A percentile compares a stretch with the other conserved stretches of the same genome.
These are phyloP conservation scores for Fulica atra DNA, from an alignment of 2,113 vertebrate species.

Conservation along the genomic window DNA sequence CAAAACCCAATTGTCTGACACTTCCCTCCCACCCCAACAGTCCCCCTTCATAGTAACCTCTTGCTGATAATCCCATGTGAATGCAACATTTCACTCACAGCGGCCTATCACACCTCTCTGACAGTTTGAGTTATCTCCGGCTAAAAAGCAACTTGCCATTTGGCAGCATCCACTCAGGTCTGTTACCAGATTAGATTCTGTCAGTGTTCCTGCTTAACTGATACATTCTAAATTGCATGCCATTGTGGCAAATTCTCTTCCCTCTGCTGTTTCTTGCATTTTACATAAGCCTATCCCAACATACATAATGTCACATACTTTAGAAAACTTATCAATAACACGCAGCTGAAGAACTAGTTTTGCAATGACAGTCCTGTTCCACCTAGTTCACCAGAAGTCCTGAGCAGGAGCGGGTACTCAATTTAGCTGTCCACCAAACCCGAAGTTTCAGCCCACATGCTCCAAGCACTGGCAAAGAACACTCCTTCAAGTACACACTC, in stretches of 20 bases:
- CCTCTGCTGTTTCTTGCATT: neutral
- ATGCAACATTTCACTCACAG: neutral
- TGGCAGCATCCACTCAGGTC: neutral
- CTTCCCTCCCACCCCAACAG: neutral
- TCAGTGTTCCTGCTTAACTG: neutral
- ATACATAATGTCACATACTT: neutral
- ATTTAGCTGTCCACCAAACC: neutral
- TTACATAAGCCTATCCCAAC: neutral
- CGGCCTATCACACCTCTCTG: neutral
- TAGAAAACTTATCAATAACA: neutral
- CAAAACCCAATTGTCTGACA: neutral
- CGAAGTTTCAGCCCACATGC: neutral
- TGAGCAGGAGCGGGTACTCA: rapidly evolving
- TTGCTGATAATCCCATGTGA: neutral
- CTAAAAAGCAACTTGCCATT: neutral
- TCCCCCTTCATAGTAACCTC: neutral
- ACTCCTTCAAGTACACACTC: neutral
- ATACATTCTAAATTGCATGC: neutral
- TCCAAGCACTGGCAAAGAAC: neutral
- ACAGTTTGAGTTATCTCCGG: neutral
- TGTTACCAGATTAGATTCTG: neutral
- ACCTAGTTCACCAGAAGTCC: neutral
- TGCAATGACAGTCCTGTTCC: neutral
- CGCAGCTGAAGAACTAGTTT: no score
- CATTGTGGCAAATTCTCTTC: neutral